Evolutionary conservation across 2,113 vertebrate genomes (phyloP).

Genomic region (Lepus europaeus): DNA sequence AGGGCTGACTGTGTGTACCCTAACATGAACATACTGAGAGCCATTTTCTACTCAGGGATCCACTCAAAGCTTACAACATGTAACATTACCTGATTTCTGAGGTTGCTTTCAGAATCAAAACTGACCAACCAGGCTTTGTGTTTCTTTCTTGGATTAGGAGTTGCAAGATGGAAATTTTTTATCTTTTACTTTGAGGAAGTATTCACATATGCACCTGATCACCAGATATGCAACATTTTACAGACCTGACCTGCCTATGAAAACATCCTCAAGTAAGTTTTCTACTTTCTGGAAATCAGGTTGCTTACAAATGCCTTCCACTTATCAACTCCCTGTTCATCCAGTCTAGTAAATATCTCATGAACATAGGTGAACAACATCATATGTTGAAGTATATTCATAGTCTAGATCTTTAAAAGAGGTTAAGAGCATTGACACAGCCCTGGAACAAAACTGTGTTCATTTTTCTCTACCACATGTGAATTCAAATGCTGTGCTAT

Average conservation of each 20-base stretch:
- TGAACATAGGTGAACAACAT: not conserved
- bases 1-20: not conserved
- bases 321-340: not conserved
- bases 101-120: not conserved
- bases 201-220: too few species aligned
- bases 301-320: not conserved
- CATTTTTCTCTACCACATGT: not conserved
- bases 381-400: not conserved
- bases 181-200: not conserved
- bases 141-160: not conserved
- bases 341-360: not conserved
- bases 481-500: not conserved
- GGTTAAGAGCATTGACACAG: not conserved
- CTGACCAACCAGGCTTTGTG: not conserved
- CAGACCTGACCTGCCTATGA: not conserved
- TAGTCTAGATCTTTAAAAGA: not conserved
- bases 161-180: not conserved
- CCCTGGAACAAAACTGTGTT: not conserved
- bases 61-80: not conserved
- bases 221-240: not conserved
- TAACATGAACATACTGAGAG: not conserved
- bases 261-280: not conserved
- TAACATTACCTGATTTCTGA: not conserved
- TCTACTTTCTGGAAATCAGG: not conserved
- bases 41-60: rapidly evolving